A percentile compares a stretch with the other conserved stretches of the same genome.
Conservation (phyloP, 2,888 invertebrate genomes). For the Orthosia cruda region DNA sequence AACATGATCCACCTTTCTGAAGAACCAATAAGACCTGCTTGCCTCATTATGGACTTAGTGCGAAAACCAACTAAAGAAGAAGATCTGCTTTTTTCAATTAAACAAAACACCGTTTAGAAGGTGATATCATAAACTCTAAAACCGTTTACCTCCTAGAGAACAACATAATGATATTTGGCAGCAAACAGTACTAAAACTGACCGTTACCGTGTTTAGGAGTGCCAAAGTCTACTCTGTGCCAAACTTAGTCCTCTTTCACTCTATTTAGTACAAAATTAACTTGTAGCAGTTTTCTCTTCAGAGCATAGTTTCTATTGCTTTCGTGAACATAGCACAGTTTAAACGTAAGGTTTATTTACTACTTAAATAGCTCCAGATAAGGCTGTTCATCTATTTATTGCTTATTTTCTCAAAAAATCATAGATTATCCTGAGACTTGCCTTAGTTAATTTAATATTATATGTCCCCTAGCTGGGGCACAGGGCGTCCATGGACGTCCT, state of each 20-base stretch:
- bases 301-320: conserved; percentile 28
- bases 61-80: too few relatives aligned
- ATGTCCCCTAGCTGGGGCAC: too few relatives aligned
- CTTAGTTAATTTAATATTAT: too few relatives aligned
- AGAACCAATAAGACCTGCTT: too few relatives aligned
- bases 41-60: too few relatives aligned
- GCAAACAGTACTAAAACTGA: conserved; percentile 52
- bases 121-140: conserved; percentile 29
- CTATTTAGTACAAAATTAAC: conserved; percentile 55
- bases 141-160: conserved; percentile 30
- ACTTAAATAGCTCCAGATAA: too few relatives aligned
- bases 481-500: too few relatives aligned
- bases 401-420: too few relatives aligned
- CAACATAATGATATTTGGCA: conserved; percentile 53
- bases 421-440: too few relatives aligned
- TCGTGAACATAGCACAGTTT: conserved; percentile 12
- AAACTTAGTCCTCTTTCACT: conserved; percentile 46
- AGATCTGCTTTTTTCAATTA: conserved; percentile 2
- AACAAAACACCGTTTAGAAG: neutral
- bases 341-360: neutral
- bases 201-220: conserved; percentile 41
- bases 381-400: too few relatives aligned
- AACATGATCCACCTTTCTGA: too few relatives aligned
- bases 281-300: conserved; percentile 33
- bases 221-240: conserved; percentile 44